A percentile compares a stretch with the other conserved stretches of the same genome.
Conservation (phyloP, 2,797 vertebrate genomes). For the Hybognathus amarus region DNA sequence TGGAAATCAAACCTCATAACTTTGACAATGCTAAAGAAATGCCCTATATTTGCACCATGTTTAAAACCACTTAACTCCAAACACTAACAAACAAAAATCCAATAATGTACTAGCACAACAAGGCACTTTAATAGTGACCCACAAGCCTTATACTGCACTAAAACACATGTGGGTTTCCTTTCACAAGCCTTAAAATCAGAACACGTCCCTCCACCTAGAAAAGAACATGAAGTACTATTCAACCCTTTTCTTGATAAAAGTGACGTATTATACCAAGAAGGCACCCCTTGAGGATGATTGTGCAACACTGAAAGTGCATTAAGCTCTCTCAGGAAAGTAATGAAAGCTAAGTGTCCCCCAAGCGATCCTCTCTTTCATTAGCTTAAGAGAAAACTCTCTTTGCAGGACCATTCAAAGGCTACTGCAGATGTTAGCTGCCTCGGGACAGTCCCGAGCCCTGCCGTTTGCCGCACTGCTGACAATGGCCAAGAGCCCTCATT, state of each 20-base stretch:
- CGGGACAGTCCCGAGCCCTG: not conserved
- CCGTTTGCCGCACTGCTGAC: slow-evolving; percentile 9
- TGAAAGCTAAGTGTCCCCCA: slow-evolving; percentile 28
- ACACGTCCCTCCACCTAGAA: not conserved
- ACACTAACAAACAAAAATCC: not conserved
- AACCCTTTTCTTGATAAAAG: slow-evolving; percentile 11
- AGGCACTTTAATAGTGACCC: not conserved
- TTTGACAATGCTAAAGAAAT: not conserved
- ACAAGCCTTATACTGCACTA: slow-evolving; percentile 19
- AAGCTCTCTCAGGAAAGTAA: slow-evolving; percentile 17
- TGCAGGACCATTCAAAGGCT: slow-evolving; percentile 7
- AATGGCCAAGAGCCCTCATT: slow-evolving; percentile 12
- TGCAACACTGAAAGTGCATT: slow-evolving; percentile 23
- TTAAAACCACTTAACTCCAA: not conserved
- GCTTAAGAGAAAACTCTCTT: slow-evolving; percentile 21
- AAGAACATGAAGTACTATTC: not conserved
- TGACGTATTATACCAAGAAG: slow-evolving; percentile 1
- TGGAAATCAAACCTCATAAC: not conserved
- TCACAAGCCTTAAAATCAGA: slow-evolving; percentile 1
- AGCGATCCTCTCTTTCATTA: slow-evolving; percentile 25
- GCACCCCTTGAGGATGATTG: not conserved
- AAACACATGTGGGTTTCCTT: slow-evolving; percentile 15
- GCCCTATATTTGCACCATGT: not conserved
- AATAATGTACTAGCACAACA: not conserved
- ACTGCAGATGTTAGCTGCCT: slow-evolving; percentile 34